Conservation (phyloP, 2,888 invertebrate genomes). For the Gerris lacustris region DNA sequence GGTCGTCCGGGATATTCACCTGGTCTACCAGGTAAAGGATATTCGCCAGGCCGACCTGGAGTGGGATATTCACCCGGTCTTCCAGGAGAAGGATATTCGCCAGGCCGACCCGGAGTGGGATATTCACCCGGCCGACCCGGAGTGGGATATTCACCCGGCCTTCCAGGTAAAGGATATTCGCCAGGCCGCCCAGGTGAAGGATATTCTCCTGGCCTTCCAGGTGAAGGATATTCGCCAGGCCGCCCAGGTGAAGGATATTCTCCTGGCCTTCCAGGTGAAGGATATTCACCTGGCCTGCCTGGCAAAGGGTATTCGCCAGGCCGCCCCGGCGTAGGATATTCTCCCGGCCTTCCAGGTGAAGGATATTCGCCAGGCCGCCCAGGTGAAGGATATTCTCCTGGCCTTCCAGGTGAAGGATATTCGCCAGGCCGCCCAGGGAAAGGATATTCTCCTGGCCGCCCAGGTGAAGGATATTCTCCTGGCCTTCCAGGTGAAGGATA, state of each 20-base stretch:
- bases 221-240: not conserved
- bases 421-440: constrained; percentile 20
- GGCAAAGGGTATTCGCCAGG: constrained; percentile 16
- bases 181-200: not conserved
- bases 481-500: constrained; percentile 15
- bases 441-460: constrained; percentile 20
- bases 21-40: constrained; percentile 16
- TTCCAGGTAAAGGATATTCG: constrained; percentile 15
- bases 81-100: constrained; percentile 12
- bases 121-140: constrained; percentile 8
- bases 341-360: constrained; percentile 16
- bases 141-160: constrained; percentile 22
- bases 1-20: constrained; percentile 21
- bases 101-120: constrained; percentile 7
- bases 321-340: not conserved
- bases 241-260: not conserved
- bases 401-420: constrained; percentile 16
- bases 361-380: constrained; percentile 22
- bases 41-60: constrained; percentile 2
- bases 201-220: constrained; percentile 16
- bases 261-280: constrained; percentile 16
- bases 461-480: constrained; percentile 17
- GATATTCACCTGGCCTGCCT: constrained; percentile 17
- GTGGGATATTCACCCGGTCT: constrained; percentile 21
- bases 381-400: constrained; percentile 10